Conservation (phyloP, 2,888 invertebrate species). For the Stenchaetothrips biformis region DNA sequence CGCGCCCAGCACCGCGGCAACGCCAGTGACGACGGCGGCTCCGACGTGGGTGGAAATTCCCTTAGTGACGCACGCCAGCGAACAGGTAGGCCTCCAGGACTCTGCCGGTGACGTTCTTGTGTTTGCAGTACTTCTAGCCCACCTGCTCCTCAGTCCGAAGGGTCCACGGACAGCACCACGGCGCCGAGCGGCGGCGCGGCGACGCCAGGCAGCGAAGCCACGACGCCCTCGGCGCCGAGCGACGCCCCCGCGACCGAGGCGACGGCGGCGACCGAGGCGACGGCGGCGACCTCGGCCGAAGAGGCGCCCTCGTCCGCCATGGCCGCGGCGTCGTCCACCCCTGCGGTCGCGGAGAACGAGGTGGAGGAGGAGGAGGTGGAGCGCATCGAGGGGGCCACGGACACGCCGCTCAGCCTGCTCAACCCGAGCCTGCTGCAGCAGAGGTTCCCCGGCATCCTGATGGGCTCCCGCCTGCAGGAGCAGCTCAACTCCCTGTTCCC, state of each 20-base stretch:
- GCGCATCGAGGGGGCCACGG: neutral
- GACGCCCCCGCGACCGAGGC: neutral
- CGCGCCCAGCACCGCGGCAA: slow-evolving; percentile 33
- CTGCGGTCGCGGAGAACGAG: neutral
- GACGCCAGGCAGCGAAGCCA: neutral
- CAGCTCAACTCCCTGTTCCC: slow-evolving; percentile 20
- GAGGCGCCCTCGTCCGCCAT: neutral
- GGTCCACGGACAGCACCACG: neutral
- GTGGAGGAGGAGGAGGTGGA: neutral
- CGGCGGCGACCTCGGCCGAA: neutral
- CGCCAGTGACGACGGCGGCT: neutral
- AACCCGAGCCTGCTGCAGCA: neutral
- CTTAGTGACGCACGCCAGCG: too few species aligned
- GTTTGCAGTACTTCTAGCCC: too few species aligned
- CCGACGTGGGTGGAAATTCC: neutral
- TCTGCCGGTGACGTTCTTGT: too few species aligned
- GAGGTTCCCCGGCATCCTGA: slow-evolving; percentile 17
- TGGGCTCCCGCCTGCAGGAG: slow-evolving; percentile 6
- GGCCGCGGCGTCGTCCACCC: neutral
- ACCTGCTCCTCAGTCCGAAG: too few species aligned
- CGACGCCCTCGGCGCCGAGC: neutral
- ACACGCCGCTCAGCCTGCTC: neutral
- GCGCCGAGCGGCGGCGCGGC: neutral
- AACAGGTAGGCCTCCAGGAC: too few species aligned
- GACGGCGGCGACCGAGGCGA: neutral